These are phyloP conservation scores for Trachelus troglodyta DNA, from an alignment of 2,888 invertebrate genomes.

Conservation along the genomic window DNA sequence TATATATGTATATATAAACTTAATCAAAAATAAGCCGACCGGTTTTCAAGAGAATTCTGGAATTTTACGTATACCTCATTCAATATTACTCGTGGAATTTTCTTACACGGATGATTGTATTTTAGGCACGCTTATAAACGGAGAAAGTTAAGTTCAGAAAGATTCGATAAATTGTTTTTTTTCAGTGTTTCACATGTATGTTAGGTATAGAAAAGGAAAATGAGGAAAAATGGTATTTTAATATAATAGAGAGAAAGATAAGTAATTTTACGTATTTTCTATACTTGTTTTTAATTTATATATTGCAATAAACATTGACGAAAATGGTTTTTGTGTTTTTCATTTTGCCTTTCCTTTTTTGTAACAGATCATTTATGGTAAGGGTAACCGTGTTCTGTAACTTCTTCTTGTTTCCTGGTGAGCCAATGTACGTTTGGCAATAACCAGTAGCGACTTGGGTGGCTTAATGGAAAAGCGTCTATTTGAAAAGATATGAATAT, in stretches of 20 bases:
- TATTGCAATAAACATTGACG: background rate
- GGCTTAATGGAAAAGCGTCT: background rate
- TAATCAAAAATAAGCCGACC: constrained; percentile 41
- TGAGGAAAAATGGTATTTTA: background rate
- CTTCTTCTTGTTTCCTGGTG: background rate
- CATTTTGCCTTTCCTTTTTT: background rate
- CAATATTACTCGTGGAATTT: background rate
- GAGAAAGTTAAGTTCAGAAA: background rate
- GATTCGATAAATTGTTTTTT: too few relatives aligned
- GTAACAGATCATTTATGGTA: background rate
- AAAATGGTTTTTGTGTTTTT: background rate
- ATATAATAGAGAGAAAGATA: background rate
- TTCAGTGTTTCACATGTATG: too few relatives aligned
- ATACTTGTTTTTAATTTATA: too few relatives aligned
- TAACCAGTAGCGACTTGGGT: background rate
- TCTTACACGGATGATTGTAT: background rate
- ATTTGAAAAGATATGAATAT: background rate
- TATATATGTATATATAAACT: background rate
- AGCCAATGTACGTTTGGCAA: background rate
- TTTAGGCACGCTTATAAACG: background rate
- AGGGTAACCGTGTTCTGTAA: background rate
- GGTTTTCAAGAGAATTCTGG: constrained; percentile 40
- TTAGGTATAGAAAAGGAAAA: background rate
- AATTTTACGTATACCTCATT: constrained; percentile 5
- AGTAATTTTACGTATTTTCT: background rate